These are phyloP conservation scores for Macropus fuliginosus DNA, from an alignment of 2,797 vertebrate genomes.

Conservation along the genomic window DNA sequence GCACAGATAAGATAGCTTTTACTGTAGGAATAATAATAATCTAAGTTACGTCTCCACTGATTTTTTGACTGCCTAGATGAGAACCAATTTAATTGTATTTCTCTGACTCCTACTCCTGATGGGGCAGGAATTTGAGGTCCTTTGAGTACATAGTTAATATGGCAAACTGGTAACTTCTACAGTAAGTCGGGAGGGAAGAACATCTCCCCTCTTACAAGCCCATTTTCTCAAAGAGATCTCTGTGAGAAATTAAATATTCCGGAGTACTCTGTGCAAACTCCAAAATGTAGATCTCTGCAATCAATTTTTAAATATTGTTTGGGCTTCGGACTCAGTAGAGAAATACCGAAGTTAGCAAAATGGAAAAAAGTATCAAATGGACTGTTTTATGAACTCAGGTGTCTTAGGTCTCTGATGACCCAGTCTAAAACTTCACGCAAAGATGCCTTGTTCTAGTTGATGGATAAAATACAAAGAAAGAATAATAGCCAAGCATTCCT, in stretches of 20 bases:
- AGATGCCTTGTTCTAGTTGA: slow-evolving; percentile 19
- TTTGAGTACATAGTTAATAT: not conserved
- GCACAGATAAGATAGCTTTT: not conserved
- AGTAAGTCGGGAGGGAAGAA: not conserved
- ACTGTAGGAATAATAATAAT: not conserved
- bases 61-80: not conserved
- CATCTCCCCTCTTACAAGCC: not conserved
- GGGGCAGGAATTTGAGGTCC: not conserved
- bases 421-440: slow-evolving; percentile 15
- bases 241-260: slow-evolving; percentile 31
- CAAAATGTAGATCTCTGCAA: slow-evolving; percentile 40
- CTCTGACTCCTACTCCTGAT: slow-evolving; percentile 12
- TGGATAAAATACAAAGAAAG: slow-evolving; percentile 57
- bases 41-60: not conserved
- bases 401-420: slow-evolving; percentile 35
- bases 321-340: slow-evolving; percentile 41
- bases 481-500: slow-evolving; percentile 39
- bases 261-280: slow-evolving; percentile 27
- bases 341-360: slow-evolving; percentile 58
- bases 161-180: not conserved
- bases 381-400: slow-evolving; percentile 57
- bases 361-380: slow-evolving; percentile 56
- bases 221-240: slow-evolving; percentile 44
- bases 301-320: slow-evolving; percentile 55
- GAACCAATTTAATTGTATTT: slow-evolving; percentile 18